phyloP scores from a whole-genome alignment of 2,113 vertebrate genomes.

The Callospermophilus lateralis region DNA sequence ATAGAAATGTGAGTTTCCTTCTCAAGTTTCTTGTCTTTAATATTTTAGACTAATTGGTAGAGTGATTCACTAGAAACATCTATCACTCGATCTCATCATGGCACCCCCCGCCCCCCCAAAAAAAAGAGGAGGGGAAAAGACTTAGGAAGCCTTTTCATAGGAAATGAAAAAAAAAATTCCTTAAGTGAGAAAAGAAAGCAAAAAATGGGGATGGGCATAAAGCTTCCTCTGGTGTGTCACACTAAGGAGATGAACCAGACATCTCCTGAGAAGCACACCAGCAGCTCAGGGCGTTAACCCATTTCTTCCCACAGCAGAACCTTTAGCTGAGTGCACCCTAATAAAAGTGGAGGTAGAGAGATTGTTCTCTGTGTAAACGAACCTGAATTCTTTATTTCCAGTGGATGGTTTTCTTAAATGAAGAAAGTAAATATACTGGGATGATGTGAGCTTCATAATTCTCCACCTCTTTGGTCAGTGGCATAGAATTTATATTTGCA shows the following conservation, averaged over 20 bases:
- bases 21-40: conserved; percentile 90
- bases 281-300: not conserved
- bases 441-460: not conserved
- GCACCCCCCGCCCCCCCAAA: not conserved
- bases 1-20: conserved; percentile 90
- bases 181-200: conserved; percentile 28
- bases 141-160: conserved; percentile 27
- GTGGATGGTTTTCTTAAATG: not conserved
- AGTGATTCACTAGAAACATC: conserved; percentile 87
- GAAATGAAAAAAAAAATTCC: not conserved
- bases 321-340: not conserved
- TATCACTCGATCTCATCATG: conserved; percentile 76
- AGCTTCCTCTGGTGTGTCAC: not conserved
- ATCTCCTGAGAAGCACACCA: not conserved
- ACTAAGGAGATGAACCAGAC: not conserved
- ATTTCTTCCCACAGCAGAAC: not conserved
- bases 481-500: not conserved
- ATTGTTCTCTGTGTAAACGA: not conserved
- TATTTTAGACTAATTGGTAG: conserved; percentile 86
- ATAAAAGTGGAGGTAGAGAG: not conserved
- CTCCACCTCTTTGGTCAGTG: not conserved
- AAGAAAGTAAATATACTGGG: not conserved
- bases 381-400: not conserved
- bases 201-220: not conserved
- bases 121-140: not conserved